Percentiles rank a stretch among this genome's conserved stretches.
Evolutionary conservation across 2,113 vertebrate species (phyloP).

Genomic region (Scatophagus argus): DNA sequence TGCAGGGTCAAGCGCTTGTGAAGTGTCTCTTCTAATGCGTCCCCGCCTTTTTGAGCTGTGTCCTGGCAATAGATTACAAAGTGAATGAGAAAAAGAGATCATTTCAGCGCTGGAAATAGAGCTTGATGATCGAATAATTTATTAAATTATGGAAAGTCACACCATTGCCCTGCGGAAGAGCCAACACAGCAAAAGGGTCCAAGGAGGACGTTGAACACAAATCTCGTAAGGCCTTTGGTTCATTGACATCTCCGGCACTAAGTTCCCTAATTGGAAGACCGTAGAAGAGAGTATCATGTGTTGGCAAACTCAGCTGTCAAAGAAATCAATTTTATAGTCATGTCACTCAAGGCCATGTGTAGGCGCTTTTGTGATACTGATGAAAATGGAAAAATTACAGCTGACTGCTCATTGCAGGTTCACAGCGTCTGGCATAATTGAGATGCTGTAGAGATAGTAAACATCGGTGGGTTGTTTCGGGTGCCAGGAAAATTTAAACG

Average conservation of each 20-base stretch:
- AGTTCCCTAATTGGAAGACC: slow-evolving; percentile 10
- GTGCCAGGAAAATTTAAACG: no score
- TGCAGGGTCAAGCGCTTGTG: slow-evolving; percentile 41
- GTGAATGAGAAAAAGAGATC: slow-evolving; percentile 54
- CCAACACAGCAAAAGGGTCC: not conserved
- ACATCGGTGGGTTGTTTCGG: no score
- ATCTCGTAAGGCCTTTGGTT: slow-evolving; percentile 35
- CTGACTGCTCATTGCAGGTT: not conserved
- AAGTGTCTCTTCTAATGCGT: slow-evolving; percentile 49
- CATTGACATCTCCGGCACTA: slow-evolving; percentile 1
- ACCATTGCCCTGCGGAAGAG: not conserved
- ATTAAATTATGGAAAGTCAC: slow-evolving; percentile 44
- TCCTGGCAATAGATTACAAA: slow-evolving; percentile 50
- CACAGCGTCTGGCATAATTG: not conserved
- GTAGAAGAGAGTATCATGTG: not conserved
- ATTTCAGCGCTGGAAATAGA: slow-evolving; percentile 32
- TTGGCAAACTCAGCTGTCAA: slow-evolving; percentile 10
- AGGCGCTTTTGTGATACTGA: not conserved
- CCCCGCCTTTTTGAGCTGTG: slow-evolving; percentile 40
- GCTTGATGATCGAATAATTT: slow-evolving; percentile 56
- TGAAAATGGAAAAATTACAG: not conserved
- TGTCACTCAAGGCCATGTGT: not conserved
- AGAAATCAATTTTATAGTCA: not conserved
- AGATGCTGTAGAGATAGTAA: no score
- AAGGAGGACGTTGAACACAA: slow-evolving; percentile 25